phyloP scores from a whole-genome alignment of 2,797 vertebrate species.

The Gymnoscopelus braueri region DNA sequence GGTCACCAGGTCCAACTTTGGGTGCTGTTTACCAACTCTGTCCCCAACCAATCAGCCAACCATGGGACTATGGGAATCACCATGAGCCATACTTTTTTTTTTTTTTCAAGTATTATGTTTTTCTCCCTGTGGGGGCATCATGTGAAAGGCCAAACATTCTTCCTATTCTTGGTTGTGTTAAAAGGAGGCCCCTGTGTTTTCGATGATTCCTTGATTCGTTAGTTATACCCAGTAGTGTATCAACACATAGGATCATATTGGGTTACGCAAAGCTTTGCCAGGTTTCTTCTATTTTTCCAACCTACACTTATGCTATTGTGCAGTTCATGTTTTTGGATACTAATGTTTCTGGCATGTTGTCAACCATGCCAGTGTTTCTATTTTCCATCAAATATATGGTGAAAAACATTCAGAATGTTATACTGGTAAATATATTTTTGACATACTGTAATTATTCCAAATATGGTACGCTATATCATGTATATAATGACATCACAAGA shows the following conservation, averaged over 20 bases:
- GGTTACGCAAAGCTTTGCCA: slow-evolving; percentile 15
- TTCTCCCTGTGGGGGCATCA: slow-evolving; percentile 31
- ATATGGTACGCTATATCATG: neutral
- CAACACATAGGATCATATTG: slow-evolving; percentile 40
- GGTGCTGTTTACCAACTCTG: slow-evolving; percentile 68
- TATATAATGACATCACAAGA: neutral
- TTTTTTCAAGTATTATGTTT: slow-evolving; percentile 47
- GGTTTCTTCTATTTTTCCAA: slow-evolving; percentile 3
- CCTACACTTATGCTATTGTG: slow-evolving; percentile 11
- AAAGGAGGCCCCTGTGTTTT: slow-evolving; percentile 45
- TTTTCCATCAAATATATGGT: neutral
- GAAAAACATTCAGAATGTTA: slow-evolving; percentile 4
- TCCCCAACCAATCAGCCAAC: slow-evolving; percentile 54
- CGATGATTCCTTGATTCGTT: slow-evolving; percentile 45
- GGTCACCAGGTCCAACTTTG: slow-evolving; percentile 68
- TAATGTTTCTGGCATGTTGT: slow-evolving; percentile 3
- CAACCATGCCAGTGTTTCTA: slow-evolving; percentile 12
- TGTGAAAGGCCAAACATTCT: slow-evolving; percentile 47
- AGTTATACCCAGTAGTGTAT: slow-evolving; percentile 45
- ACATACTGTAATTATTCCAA: too few relatives aligned
- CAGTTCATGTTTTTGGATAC: slow-evolving; percentile 36
- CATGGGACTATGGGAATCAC: slow-evolving; percentile 25
- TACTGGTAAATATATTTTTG: too few relatives aligned
- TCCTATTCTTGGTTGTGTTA: slow-evolving; percentile 14
- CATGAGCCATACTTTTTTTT: neutral